These are phyloP conservation scores for honey bee (Apis mellifera) DNA, from an alignment of 1,140 invertebrate species.

Conservation along the genomic window DNA sequence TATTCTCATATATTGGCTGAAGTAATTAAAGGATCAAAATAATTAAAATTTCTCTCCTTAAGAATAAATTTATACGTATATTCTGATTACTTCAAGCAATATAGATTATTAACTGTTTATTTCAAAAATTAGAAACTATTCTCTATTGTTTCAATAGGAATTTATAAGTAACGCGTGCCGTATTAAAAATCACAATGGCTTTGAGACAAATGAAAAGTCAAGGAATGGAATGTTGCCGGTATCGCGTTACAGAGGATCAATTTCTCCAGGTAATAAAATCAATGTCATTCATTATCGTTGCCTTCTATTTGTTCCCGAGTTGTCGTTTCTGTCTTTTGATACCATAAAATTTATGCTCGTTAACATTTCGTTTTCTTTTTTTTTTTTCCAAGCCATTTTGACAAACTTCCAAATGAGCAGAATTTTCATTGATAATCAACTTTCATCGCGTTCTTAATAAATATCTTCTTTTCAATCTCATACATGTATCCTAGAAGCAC, in stretches of 20 bases:
- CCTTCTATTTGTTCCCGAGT: background rate
- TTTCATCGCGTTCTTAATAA: background rate
- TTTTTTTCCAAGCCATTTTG: background rate
- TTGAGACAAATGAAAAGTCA: background rate
- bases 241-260: conserved; percentile 18
- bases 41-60: background rate
- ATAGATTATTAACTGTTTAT: no score
- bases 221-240: conserved; percentile 7
- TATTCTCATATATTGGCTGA: background rate
- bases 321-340: conserved; percentile 13
- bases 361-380: background rate
- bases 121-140: background rate
- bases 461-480: background rate
- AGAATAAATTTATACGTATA: background rate
- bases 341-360: conserved; percentile 1
- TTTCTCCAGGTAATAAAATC: background rate
- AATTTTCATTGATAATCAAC: conserved; percentile 14
- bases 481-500: background rate
- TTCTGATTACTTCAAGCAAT: background rate
- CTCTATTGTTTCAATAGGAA: background rate
- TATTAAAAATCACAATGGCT: background rate
- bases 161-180: background rate
- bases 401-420: background rate
- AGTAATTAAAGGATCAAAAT: background rate
- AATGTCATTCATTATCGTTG: background rate